Percentiles rank a stretch among this genome's conserved stretches.
phyloP scores from a whole-genome alignment of 2,113 vertebrate genomes.

The Orientallactaga bullata region DNA sequence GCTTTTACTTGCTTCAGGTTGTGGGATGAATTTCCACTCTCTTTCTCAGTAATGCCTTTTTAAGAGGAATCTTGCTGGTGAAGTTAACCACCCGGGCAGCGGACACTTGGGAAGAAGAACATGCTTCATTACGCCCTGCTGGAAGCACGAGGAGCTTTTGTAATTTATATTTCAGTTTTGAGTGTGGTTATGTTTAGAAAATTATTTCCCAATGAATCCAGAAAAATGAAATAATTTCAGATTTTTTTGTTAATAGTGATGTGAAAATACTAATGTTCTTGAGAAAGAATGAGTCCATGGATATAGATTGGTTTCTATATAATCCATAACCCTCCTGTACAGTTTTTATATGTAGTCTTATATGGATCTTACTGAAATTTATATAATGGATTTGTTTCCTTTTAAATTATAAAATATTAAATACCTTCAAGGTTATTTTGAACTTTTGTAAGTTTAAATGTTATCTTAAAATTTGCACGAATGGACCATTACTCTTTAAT shows the following conservation, averaged over 20 bases:
- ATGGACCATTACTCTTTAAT: slow-evolving; percentile 84
- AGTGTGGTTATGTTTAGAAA: slow-evolving; percentile 64
- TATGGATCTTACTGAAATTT: slow-evolving; percentile 82
- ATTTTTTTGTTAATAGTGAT: slow-evolving; percentile 56
- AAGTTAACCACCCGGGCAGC: slow-evolving; percentile 57
- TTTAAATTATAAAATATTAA: slow-evolving; percentile 82
- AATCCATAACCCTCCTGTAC: slow-evolving; percentile 73
- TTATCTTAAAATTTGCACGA: slow-evolving; percentile 83
- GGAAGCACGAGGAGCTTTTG: slow-evolving; percentile 63
- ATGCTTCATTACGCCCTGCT: slow-evolving; percentile 1
- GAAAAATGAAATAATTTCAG: slow-evolving; percentile 76
- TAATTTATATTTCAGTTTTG: slow-evolving; percentile 52
- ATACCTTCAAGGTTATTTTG: slow-evolving; percentile 83
- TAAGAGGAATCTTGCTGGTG: slow-evolving; percentile 54
- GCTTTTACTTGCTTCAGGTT: slow-evolving; percentile 71
- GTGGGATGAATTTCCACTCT: slow-evolving; percentile 65
- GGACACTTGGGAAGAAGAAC: slow-evolving; percentile 40
- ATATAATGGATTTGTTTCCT: slow-evolving; percentile 76
- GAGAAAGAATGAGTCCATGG: slow-evolving; percentile 74
- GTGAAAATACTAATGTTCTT: slow-evolving; percentile 77
- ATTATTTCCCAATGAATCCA: not conserved
- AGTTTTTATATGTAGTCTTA: slow-evolving; percentile 80
- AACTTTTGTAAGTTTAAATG: slow-evolving; percentile 84
- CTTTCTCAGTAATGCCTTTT: slow-evolving; percentile 67
- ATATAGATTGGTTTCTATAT: slow-evolving; percentile 60